These are phyloP conservation scores for Mesembrinibis cayennensis DNA, from an alignment of 2,113 vertebrate species.

Conservation along the genomic window DNA sequence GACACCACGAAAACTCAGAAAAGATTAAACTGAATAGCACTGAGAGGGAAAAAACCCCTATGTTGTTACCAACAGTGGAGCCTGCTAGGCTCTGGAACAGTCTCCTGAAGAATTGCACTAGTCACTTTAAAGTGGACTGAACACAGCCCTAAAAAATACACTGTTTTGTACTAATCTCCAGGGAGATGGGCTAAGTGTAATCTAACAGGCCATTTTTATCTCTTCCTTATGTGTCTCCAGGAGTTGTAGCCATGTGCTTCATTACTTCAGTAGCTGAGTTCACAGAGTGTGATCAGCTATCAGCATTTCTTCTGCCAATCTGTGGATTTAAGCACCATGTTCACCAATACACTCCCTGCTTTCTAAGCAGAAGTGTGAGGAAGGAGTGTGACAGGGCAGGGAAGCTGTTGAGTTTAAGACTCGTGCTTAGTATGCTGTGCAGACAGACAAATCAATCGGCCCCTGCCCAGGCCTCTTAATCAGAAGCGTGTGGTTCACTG, in stretches of 20 bases:
- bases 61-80: background rate
- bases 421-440: conserved; percentile 38
- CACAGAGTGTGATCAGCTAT: background rate
- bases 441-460: conserved; percentile 58
- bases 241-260: background rate
- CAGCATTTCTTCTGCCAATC: conserved; percentile 20
- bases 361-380: background rate
- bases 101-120: background rate
- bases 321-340: background rate
- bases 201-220: conserved; percentile 37
- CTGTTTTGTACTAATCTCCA: background rate
- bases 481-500: conserved; percentile 49
- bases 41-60: background rate
- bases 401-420: conserved; percentile 3
- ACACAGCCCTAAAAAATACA: background rate
- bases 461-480: conserved; percentile 59
- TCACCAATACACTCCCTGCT: background rate
- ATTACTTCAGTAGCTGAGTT: conserved; percentile 24
- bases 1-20: background rate
- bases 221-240: background rate
- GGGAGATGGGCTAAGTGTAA: background rate
- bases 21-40: background rate
- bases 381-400: background rate
- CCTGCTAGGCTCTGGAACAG: background rate
- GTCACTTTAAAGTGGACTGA: background rate